Evolutionary conservation across 2,113 vertebrate genomes (phyloP).

Genomic region (Willisornis vidua): DNA sequence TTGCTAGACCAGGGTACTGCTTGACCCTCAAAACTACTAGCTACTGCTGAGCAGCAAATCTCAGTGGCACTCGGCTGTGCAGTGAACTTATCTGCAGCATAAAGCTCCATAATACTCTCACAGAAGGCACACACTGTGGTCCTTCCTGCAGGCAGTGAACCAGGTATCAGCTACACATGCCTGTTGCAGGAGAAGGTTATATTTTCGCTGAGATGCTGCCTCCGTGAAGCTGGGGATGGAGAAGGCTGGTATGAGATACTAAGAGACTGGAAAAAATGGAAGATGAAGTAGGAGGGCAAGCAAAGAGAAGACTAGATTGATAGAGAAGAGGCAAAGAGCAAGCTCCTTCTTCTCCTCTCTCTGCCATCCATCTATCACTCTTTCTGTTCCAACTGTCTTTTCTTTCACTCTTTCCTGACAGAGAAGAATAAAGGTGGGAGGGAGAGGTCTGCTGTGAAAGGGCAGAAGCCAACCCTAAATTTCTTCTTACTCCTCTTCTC

Average conservation of each 20-base stretch:
- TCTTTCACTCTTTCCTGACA: background rate
- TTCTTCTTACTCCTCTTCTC: background rate
- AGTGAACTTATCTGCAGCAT: background rate
- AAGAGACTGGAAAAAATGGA: background rate
- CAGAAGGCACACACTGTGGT: background rate
- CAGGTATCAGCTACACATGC: background rate
- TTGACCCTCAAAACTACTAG: background rate
- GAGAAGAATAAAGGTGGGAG: background rate
- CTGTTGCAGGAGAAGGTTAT: background rate
- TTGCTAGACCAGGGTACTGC: background rate
- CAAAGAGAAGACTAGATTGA: background rate
- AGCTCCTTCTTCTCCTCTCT: background rate
- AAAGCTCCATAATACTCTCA: background rate
- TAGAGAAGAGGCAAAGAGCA: background rate
- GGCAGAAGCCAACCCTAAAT: background rate
- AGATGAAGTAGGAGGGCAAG: background rate
- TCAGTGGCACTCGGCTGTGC: background rate
- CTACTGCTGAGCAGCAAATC: background rate
- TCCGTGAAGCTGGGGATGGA: background rate
- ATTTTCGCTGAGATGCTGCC: background rate
- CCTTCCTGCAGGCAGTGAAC: background rate
- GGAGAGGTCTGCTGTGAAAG: background rate
- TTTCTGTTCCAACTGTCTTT: background rate
- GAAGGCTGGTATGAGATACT: background rate
- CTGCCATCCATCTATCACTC: background rate